Base-by-base conservation (phyloP, 2,113 vertebrate genomes). In the Cryptomyrus ogoouensis region DNA sequence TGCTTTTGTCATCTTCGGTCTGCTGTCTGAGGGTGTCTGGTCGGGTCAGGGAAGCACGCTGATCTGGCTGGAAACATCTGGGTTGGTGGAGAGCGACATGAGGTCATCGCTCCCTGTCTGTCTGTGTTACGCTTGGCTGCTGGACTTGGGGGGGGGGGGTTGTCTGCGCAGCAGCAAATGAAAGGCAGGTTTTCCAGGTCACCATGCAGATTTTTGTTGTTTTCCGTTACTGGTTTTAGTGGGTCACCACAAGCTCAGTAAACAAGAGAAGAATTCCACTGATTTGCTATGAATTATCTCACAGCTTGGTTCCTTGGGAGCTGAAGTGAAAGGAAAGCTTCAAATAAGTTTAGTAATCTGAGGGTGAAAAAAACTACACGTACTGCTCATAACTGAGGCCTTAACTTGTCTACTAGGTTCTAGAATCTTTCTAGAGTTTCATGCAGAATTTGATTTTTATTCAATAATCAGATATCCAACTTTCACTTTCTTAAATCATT, bases 51-150 rank as follows among this genome's bases (percentile, higher is more conserved):
- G 89, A 93, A 91, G 89, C 90, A 90, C 88, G 91, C 90, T 62
- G 91, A 90, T 89, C 85, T 58, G 91, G 90, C 91, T 94, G 92
- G 93, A 92, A 92, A 93, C 93, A 93, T 93, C 92, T 93, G 92
- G 91, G 89, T 44, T 83, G 90, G 88, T 74, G 84, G 86, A n/a
- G 88, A 84, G 62, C 44, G 66, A 83, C 39, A 91, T 93, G 90
- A 93, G 90, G 89, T 93, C 92, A 93, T 92, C 52, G 44, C 44
- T 91, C 87, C 27, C 87, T 39, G 50, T 85, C 58, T 90, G 83
- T 90, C 85, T 89, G 74, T 89, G 88, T 86, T 53, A 87, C 3
- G 35, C 87, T 90, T 83, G 85, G 58, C 35, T 21, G 47, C 44
- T 86, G 24, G 47, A 39, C 5, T 24, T 3, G 42, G 7, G 3